Evolutionary conservation across 2,888 invertebrate genomes (phyloP), one percentile per base, ranked within the genome.

Genomic region (Eupithecia subfuscata): DNA sequence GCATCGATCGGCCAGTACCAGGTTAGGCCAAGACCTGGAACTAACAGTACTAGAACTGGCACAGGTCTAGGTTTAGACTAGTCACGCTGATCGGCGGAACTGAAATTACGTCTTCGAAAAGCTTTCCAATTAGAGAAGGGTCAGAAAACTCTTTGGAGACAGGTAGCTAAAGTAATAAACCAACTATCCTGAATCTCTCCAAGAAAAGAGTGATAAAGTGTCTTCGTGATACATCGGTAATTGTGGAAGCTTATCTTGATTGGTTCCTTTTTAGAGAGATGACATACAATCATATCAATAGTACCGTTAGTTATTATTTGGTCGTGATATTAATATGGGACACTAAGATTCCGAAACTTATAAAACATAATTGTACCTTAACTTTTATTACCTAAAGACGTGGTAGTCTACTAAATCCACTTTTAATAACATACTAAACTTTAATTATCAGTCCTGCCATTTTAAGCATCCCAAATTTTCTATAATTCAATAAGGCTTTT

Each of bases 1-100:
- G 70, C 40, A 75, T 76, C 75, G 75, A 76, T 74, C 76, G 67
- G 8, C 2, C 43, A 68, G 69, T 18, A 12, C 77, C 68, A n/a
- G 63, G 75, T 64, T 37, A 6, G 14, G 2, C 11, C 34, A 72
- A 67, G 65, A 67, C 65, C 65, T 67, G 40, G 65, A 67, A n/a
- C 60, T 60, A 60, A 25, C 9, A 14, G 25, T 25, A 56, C 56
- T 56, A 45, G 37, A 16, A 48, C 71, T 72, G 16, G 72, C 70
- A 71, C 56, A 40, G n/a, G 37, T 48, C 67, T 56, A 56, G 22
- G 12, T 56, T 56, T 9, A 52, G 52, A 18, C 52, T 56, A 22
- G 22, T 11, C 22, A 22, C 12, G 22, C 56, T 56, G 22, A 56
- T 4, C 34, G 34, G 34, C 34, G 34, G 34, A 34, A 22, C 56